Percentiles rank a stretch among this genome's conserved stretches.
phyloP scores from a whole-genome alignment of 2,797 vertebrate genomes.

The Vipera latastei region DNA sequence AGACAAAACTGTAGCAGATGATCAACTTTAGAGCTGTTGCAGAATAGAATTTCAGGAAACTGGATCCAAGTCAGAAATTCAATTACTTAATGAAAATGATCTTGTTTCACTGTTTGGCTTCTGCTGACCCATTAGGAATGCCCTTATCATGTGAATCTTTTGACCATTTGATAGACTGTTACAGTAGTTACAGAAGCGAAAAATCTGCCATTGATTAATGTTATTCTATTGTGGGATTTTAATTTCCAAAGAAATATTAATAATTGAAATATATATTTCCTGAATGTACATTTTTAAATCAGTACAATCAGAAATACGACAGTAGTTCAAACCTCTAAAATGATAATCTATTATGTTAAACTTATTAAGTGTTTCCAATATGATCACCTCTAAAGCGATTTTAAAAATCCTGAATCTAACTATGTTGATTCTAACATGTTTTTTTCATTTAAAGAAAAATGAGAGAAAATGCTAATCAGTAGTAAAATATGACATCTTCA shows the following conservation, averaged over 20 bases:
- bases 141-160: slow-evolving; percentile 28
- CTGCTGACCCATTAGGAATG: slow-evolving; percentile 41
- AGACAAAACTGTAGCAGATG: slow-evolving; percentile 42
- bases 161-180: slow-evolving; percentile 21
- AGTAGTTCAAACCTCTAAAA: not conserved
- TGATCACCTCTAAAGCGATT: not conserved
- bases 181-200: slow-evolving; percentile 4
- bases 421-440: not conserved
- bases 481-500: not conserved
- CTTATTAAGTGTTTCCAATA: not conserved
- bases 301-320: not conserved
- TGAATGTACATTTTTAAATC: not conserved
- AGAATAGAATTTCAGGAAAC: slow-evolving; percentile 59
- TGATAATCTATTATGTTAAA: not conserved
- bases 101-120: slow-evolving; percentile 49
- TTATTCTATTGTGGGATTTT: not conserved
- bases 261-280: not conserved
- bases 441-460: not conserved
- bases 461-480: not conserved
- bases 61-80: slow-evolving; percentile 57
- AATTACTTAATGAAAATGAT: slow-evolving; percentile 55
- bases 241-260: not conserved
- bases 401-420: not conserved
- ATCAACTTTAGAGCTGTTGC: slow-evolving; percentile 44
- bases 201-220: not conserved